These are phyloP conservation scores for Pristionchus japonicus DNA, from an alignment of 2,888 invertebrate species.

Conservation along the genomic window DNA sequence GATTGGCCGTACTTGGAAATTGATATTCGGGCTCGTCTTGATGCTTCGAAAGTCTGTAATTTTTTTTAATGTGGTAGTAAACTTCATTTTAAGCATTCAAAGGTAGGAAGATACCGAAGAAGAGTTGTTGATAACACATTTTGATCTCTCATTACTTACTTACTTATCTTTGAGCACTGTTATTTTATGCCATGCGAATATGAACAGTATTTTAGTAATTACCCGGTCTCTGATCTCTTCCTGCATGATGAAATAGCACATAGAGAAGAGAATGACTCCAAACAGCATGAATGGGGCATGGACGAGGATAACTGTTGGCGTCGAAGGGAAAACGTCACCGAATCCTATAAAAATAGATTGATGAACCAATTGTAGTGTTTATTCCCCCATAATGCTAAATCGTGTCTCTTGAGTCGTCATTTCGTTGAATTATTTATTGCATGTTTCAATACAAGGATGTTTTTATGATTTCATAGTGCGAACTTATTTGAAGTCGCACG, in stretches of 20 bases:
- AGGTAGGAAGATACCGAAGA: too few relatives aligned
- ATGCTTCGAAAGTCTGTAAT: slow-evolving; percentile 55
- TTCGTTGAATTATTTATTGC: not conserved
- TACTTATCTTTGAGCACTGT: too few relatives aligned
- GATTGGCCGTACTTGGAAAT: slow-evolving; percentile 68
- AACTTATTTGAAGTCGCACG: not conserved
- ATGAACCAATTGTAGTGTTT: not conserved
- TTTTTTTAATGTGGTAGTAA: not conserved
- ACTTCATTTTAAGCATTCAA: too few relatives aligned
- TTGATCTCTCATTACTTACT: too few relatives aligned
- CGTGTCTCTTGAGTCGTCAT: not conserved
- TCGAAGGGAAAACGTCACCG: slow-evolving; percentile 68
- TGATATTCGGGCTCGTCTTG: slow-evolving; percentile 61
- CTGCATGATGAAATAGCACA: slow-evolving; percentile 73
- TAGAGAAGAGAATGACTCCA: slow-evolving; percentile 69
- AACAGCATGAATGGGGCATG: slow-evolving; percentile 67
- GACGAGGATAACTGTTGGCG: slow-evolving; percentile 60
- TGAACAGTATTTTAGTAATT: not conserved
- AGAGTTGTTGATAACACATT: too few relatives aligned
- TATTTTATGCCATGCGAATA: not conserved
- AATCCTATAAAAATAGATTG: slow-evolving; percentile 57
- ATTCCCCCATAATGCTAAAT: not conserved
- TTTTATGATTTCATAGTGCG: not conserved
- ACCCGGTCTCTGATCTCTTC: slow-evolving; percentile 68
- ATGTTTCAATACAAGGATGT: too few relatives aligned